Evolutionary conservation across 2,888 invertebrate genomes (phyloP).

Genomic region (Acanthococcus lagerstroemiae): DNA sequence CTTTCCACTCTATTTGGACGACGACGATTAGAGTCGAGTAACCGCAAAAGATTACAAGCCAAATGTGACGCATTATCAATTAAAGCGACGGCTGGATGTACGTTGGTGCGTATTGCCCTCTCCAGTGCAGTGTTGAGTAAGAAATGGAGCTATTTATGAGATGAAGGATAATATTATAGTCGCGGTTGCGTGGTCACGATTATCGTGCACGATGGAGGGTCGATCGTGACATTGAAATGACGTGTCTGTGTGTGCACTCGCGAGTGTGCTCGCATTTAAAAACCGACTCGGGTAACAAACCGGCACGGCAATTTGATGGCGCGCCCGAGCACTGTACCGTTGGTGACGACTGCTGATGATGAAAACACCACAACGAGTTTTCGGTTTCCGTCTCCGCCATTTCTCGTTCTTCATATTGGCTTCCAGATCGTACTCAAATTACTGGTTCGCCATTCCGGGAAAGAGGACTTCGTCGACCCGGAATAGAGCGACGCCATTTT

Average conservation of each 20-base stretch:
- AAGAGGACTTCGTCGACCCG: too few species aligned
- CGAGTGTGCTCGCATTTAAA: too few species aligned
- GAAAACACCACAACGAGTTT: not conserved
- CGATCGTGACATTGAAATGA: slow-evolving; percentile 28
- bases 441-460: too few species aligned
- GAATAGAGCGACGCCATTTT: too few species aligned
- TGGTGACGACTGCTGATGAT: not conserved
- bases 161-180: slow-evolving; percentile 25
- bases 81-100: slow-evolving; percentile 1
- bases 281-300: too few species aligned
- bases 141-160: slow-evolving; percentile 19
- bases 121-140: slow-evolving; percentile 17
- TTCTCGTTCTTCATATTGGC: too few species aligned
- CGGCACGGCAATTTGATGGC: not conserved
- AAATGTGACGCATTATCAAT: slow-evolving; percentile 22
- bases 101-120: slow-evolving; percentile 15
- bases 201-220: slow-evolving; percentile 24
- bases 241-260: not conserved
- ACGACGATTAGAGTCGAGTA: too few species aligned
- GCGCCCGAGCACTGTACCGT: not conserved
- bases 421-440: too few species aligned
- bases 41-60: too few species aligned
- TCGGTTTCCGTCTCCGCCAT: not conserved
- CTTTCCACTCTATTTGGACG: too few species aligned
- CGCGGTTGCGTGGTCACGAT: slow-evolving; percentile 23